These are phyloP conservation scores for Heliconius hortense DNA, from an alignment of 2,888 invertebrate species.

Conservation along the genomic window DNA sequence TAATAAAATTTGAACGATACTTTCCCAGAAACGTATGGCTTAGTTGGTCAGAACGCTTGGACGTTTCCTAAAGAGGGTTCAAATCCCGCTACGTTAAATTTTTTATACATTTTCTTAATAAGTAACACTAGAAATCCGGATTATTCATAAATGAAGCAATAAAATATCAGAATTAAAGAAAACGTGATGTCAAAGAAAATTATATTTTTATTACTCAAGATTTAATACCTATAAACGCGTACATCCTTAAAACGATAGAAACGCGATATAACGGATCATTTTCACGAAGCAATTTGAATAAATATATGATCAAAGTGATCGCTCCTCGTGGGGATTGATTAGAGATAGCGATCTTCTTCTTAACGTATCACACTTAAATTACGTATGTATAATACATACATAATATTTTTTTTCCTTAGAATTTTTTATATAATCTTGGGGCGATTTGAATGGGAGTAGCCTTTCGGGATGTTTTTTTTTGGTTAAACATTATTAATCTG, in stretches of 20 bases:
- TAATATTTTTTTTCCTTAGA: neutral
- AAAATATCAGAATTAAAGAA: neutral
- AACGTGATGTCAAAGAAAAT: neutral
- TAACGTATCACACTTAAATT: neutral
- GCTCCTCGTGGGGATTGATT: slow-evolving; percentile 11
- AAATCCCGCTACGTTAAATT: no score
- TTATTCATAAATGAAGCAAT: neutral
- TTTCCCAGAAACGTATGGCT: no score
- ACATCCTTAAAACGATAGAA: slow-evolving; percentile 7
- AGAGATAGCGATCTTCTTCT: neutral
- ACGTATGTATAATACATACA: neutral
- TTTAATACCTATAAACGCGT: neutral
- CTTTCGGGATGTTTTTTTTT: no score
- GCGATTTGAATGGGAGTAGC: no score
- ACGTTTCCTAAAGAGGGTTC: no score
- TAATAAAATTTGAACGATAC: no score
- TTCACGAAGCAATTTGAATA: slow-evolving; percentile 24
- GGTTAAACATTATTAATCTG: no score
- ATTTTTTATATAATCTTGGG: neutral
- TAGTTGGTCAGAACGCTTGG: no score
- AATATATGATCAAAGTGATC: slow-evolving; percentile 19
- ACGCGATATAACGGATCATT: slow-evolving; percentile 18
- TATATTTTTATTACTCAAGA: neutral
- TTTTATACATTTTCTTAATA: no score
- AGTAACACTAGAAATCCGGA: no score